Evolutionary conservation across 1,140 invertebrate genomes (phyloP), one percentile per base, ranked within the genome.

Genomic region (Oscheius sp.): DNA sequence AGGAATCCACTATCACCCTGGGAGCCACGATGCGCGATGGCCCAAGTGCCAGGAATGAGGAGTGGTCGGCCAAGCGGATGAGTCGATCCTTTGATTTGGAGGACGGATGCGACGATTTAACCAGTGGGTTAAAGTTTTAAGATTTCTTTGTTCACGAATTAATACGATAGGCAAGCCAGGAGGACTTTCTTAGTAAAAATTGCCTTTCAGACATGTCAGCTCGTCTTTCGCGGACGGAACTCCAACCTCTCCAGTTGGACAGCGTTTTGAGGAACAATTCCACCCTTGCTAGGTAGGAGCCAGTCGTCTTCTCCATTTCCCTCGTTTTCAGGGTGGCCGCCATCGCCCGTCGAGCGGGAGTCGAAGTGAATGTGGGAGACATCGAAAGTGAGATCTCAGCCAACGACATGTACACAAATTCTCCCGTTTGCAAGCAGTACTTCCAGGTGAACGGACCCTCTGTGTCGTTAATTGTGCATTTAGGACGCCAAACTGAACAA

Each of bases 401-500:
- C 10, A 49, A 42, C 1, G 64, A 76, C 18, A 63, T 55, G 20
- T 76, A 78, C 59, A 29, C 38, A 1, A 77, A 76, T 52, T 77
- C 74, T 28, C 75, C 74, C 18, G 29, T 65, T 0, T 77, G 61
- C 18, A 62, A 68, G 38, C 46, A 62, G 15, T 78, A 78, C 52
- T 79, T 79, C 45, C 68, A 79, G 69, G 76, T 79, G 55, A 3
- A 36, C 13, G 31, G 61, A 34, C 77, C 23, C 35, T 15, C 20
- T 23, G 31, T 63, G 31, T 55, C 23, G 49, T 23, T 55, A 55
- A 77, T 42, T 26, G 28, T 70, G 34, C 59, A 49, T 91, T 58
- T 91, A 93, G 82, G 92, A 93, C 84, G 88, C 96, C 74, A 89
- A 91, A 73, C 92, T 98, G 79, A 98, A 98, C 86, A 92, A 91